Percentiles rank a stretch among this genome's conserved stretches.
These are phyloP conservation scores for Jacana jacana DNA, from an alignment of 2,113 vertebrate genomes.

Conservation along the genomic window DNA sequence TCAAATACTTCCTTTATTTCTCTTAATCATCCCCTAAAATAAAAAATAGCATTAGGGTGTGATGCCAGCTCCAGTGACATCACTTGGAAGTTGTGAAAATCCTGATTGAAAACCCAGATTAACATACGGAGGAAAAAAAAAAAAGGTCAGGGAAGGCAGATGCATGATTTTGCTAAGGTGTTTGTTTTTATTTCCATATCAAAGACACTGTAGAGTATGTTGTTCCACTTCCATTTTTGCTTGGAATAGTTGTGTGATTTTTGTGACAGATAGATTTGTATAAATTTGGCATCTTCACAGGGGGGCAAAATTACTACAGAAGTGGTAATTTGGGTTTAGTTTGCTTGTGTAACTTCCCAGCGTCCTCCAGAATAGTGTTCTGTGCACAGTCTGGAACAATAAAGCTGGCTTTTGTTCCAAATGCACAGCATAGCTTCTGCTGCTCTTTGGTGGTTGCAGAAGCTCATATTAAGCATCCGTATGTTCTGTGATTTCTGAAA, in stretches of 20 bases:
- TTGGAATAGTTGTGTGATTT: constrained; percentile 14
- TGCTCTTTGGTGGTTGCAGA: not conserved
- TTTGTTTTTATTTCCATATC: not conserved
- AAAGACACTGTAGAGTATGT: not conserved
- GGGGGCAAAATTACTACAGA: not conserved
- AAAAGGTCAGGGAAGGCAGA: not conserved
- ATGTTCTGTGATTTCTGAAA: not conserved
- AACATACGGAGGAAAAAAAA: not conserved
- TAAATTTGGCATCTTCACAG: not conserved
- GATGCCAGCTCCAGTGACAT: not conserved
- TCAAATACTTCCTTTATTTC: not conserved
- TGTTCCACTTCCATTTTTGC: constrained; percentile 4
- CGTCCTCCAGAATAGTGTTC: not conserved
- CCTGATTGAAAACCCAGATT: not conserved
- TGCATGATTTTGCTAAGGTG: not conserved
- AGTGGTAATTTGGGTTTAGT: not conserved
- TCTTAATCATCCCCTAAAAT: not conserved
- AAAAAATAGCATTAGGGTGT: not conserved
- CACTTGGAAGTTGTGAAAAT: not conserved
- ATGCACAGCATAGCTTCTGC: not conserved
- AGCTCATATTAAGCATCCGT: not conserved
- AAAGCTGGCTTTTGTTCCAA: not conserved
- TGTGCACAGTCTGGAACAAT: not conserved
- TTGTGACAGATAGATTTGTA: not conserved
- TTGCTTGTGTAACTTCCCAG: constrained; percentile 13